Evolutionary conservation across 2,113 vertebrate species (phyloP).

Genomic region (Zosterops pallidus): DNA sequence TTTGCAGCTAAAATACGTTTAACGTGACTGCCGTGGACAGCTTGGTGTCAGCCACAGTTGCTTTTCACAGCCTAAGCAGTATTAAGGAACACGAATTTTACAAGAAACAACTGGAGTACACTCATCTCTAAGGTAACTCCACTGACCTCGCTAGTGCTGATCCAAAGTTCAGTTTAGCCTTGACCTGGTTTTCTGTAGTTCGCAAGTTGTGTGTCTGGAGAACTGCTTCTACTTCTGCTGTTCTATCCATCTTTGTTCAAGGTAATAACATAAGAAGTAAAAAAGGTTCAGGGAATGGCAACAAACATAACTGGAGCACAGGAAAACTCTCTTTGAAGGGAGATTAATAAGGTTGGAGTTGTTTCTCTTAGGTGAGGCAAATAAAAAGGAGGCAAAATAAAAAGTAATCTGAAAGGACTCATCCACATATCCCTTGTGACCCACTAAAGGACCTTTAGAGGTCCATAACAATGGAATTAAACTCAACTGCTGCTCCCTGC

Average conservation of each 20-base stretch:
- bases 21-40: background rate
- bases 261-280: slow-evolving; percentile 8
- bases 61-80: background rate
- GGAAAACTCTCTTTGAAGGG: background rate
- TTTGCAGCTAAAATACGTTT: background rate
- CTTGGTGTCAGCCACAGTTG: background rate
- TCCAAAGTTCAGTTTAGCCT: slow-evolving; percentile 6
- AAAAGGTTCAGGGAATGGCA: slow-evolving; percentile 2
- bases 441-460: background rate
- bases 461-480: background rate
- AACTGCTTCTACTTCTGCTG: background rate
- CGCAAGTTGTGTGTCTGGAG: fast-evolving
- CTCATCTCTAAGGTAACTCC: background rate
- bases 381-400: slow-evolving; percentile 13
- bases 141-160: background rate
- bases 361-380: slow-evolving; percentile 11
- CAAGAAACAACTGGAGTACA: background rate
- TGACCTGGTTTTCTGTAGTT: slow-evolving; percentile 21
- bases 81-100: background rate
- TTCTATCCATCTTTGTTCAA: slow-evolving; percentile 27
- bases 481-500: background rate
- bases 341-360: background rate
- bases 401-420: background rate
- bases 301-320: background rate
- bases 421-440: background rate